Conservation (phyloP, 2,113 vertebrate species). For the Tamias sibiricus region DNA sequence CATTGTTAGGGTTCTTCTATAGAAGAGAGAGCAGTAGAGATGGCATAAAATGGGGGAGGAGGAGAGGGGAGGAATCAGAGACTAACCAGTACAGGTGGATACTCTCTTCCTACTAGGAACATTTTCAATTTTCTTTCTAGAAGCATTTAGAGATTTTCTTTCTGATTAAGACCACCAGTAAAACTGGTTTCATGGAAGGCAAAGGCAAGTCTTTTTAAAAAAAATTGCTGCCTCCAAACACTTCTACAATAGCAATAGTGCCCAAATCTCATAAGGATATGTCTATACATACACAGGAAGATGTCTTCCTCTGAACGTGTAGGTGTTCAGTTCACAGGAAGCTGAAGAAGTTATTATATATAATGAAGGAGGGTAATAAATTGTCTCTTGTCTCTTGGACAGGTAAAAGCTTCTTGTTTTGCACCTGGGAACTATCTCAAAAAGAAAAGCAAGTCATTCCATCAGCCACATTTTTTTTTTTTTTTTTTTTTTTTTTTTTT, state of each 20-base stretch:
- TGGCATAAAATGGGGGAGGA: neutral
- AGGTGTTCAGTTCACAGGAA: neutral
- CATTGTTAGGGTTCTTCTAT: neutral
- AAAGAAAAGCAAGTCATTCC: neutral
- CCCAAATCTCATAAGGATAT: neutral
- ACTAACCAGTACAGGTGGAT: neutral
- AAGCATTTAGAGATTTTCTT: neutral
- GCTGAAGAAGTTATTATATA: neutral
- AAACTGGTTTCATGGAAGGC: neutral
- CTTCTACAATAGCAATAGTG: neutral
- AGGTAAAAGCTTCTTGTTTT: neutral
- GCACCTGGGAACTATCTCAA: neutral
- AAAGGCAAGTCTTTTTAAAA: constrained; percentile 17
- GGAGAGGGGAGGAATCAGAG: neutral
- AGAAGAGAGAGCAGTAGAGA: neutral
- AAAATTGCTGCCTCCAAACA: neutral
- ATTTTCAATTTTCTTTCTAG: neutral
- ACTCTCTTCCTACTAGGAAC: neutral
- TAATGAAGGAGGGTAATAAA: neutral
- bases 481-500: neutral
- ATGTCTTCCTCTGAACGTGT: neutral
- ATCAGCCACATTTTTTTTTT: neutral
- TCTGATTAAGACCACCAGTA: neutral
- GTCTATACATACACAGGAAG: neutral
- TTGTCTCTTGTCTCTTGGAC: neutral